Evolutionary conservation across 2,113 vertebrate genomes (phyloP).

Genomic region (Rhinolophus sinicus): DNA sequence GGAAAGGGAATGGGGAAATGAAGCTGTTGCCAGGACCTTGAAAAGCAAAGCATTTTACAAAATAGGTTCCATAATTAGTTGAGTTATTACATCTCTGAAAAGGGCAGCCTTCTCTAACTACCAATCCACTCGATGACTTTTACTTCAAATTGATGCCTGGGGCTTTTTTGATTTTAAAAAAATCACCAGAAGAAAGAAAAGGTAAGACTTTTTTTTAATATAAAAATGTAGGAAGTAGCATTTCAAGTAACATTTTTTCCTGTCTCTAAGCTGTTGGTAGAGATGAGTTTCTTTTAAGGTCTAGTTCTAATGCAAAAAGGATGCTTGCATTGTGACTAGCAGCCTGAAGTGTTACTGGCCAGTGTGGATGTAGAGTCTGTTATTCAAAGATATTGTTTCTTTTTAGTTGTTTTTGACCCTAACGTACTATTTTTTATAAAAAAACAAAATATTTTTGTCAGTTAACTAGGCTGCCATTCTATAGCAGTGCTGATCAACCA

Average conservation of each 20-base stretch:
- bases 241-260: neutral
- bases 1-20: conserved; percentile 60
- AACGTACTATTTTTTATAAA: neutral
- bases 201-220: conserved; percentile 16
- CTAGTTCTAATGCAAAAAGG: neutral
- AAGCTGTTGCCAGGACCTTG: conserved; percentile 45
- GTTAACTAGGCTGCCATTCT: neutral
- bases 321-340: neutral
- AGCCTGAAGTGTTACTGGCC: neutral
- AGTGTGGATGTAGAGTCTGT: neutral
- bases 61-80: conserved; percentile 48
- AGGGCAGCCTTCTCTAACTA: conserved; percentile 55
- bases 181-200: neutral
- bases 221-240: neutral
- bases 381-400: neutral
- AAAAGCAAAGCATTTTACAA: conserved; percentile 50
- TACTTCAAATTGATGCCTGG: neutral
- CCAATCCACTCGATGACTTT: conserved; percentile 8
- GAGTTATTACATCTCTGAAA: neutral
- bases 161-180: neutral
- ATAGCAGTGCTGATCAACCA: neutral
- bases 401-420: neutral
- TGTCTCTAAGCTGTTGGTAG: neutral
- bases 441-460: neutral
- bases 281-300: neutral